Conservation (phyloP, 2,888 invertebrate species). For the Amorpha juglandis region DNA sequence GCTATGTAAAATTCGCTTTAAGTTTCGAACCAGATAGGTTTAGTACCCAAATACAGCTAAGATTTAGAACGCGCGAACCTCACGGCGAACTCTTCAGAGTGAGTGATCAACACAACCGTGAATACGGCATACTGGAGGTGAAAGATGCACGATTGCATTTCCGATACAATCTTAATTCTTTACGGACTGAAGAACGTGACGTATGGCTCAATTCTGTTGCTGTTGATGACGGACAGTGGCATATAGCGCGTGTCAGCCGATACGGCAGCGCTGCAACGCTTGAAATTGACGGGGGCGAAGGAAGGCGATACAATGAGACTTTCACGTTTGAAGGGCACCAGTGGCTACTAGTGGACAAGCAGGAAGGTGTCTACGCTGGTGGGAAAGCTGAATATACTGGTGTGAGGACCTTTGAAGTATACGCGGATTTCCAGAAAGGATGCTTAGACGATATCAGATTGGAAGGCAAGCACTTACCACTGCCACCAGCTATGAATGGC, state of each 20-base stretch:
- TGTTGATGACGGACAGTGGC: constrained; percentile 98
- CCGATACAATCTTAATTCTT: constrained; percentile 95
- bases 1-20: constrained; percentile 98
- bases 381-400: constrained; percentile 98
- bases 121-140: constrained; percentile 96
- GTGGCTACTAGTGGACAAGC: constrained; percentile 95
- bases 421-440: constrained; percentile 97
- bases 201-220: constrained; percentile 95
- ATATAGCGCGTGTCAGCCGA: constrained; percentile 94
- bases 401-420: constrained; percentile 96
- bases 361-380: constrained; percentile 97
- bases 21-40: constrained; percentile 97
- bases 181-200: constrained; percentile 94
- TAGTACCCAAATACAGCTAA: constrained; percentile 95
- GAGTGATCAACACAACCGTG: constrained; percentile 96
- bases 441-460: constrained; percentile 89
- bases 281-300: constrained; percentile 97
- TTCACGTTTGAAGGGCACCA: constrained; percentile 96
- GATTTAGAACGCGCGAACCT: constrained; percentile 96
- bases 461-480: constrained; percentile 96
- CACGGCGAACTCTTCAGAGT: constrained; percentile 97
- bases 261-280: constrained; percentile 96
- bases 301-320: constrained; percentile 95
- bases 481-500: constrained; percentile 97
- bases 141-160: constrained; percentile 95